Percentiles rank a stretch among this genome's conserved stretches.
Conservation (phyloP, 2,113 vertebrate genomes). For the Periophthalmodon schlosseri region DNA sequence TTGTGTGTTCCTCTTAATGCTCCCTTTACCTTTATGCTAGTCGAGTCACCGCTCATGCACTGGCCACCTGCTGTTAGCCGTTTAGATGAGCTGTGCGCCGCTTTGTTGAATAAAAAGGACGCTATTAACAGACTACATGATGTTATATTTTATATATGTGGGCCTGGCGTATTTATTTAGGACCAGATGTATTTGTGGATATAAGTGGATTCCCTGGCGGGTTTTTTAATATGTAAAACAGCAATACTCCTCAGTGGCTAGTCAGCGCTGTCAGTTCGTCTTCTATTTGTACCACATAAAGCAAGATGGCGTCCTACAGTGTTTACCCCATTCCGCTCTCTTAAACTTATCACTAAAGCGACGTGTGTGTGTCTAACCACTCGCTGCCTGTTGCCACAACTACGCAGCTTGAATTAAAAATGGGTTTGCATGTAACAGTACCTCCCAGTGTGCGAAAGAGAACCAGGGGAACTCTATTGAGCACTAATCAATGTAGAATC, state of each 20-base stretch:
- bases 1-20: constrained; percentile 1
- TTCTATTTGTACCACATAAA: background rate
- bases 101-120: constrained; percentile 11
- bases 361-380: constrained; percentile 4
- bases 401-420: constrained; percentile 16
- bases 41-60: constrained; percentile 9
- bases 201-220: background rate
- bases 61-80: constrained; percentile 15
- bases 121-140: background rate
- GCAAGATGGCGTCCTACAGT: background rate
- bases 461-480: constrained; percentile 26
- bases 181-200: background rate
- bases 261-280: constrained; percentile 1
- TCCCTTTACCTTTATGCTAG: constrained; percentile 12
- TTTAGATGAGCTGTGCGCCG: constrained; percentile 14
- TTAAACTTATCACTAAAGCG: constrained; percentile 5
- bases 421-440: constrained; percentile 9
- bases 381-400: constrained; percentile 2
- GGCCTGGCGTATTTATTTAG: background rate
- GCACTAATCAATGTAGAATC: constrained; percentile 27
- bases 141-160: background rate
- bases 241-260: background rate
- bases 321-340: background rate
- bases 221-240: constrained; percentile 1
- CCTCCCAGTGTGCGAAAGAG: background rate